Conservation (phyloP, 2,797 vertebrate genomes). For the Anisognathus igniventris region DNA sequence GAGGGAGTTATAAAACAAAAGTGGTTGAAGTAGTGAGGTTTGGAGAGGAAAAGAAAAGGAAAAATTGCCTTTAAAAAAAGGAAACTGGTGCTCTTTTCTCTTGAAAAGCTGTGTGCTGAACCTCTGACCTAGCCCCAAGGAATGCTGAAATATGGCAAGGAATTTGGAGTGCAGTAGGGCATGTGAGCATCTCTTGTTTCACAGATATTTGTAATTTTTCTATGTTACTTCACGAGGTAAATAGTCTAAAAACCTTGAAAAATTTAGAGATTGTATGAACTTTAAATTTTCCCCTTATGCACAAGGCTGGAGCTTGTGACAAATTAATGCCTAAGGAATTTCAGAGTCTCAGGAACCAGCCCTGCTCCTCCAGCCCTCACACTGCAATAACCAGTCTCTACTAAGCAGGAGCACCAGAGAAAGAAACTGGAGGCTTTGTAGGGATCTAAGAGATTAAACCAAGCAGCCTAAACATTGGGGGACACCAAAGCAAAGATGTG, state of each 20-base stretch:
- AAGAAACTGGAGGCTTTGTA: neutral
- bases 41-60: neutral
- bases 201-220: neutral
- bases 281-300: neutral
- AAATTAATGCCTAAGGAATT: neutral
- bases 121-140: neutral
- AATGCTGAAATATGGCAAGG: neutral
- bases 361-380: neutral
- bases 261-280: neutral
- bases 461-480: neutral
- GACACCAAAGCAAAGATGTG: neutral
- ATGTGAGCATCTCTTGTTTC: neutral
- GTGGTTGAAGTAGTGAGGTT: neutral
- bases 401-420: neutral
- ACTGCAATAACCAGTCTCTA: neutral
- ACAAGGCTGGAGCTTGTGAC: neutral
- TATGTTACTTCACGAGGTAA: neutral
- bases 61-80: neutral
- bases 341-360: neutral
- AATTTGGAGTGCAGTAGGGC: neutral
- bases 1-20: neutral
- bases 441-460: neutral
- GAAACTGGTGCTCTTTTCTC: neutral
- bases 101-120: neutral
- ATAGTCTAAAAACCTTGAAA: neutral